Percentiles rank a stretch among this genome's conserved stretches.
Conservation (phyloP, 2,113 vertebrate genomes). For the Orcinus orca region DNA sequence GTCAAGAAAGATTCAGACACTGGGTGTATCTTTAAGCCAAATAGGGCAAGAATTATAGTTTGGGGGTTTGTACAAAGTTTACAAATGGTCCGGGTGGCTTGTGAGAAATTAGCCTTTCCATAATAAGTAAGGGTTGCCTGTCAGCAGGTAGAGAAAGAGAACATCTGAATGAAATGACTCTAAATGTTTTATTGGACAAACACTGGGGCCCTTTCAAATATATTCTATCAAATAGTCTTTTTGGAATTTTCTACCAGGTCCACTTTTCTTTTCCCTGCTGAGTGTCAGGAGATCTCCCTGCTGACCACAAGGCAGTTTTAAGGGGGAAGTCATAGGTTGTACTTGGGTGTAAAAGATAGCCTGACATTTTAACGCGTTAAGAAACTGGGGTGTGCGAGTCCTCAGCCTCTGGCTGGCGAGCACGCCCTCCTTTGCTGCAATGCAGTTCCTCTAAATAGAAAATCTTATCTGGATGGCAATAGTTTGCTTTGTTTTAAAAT, state of each 20-base stretch:
- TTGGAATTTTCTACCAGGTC: not conserved
- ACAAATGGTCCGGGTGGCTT: not conserved
- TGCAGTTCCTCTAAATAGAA: slow-evolving; percentile 59
- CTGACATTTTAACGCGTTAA: not conserved
- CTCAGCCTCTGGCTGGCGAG: not conserved
- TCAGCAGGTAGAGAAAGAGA: not conserved
- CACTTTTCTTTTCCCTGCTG: not conserved
- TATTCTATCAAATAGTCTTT: not conserved
- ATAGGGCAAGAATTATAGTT: not conserved
- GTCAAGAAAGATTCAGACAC: slow-evolving; percentile 9
- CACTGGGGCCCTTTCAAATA: not conserved
- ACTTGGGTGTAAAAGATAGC: not conserved
- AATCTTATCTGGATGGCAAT: not conserved
- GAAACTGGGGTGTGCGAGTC: slow-evolving; percentile 5
- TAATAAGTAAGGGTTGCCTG: not conserved
- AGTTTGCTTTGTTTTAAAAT: slow-evolving; percentile 45
- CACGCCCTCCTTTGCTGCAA: slow-evolving; percentile 61
- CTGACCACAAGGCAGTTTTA: not conserved
- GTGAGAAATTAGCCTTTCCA: slow-evolving; percentile 21
- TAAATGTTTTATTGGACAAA: not conserved
- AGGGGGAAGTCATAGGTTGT: not conserved
- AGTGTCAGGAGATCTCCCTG: not conserved
- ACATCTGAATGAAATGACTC: not conserved
- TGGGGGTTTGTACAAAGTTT: not conserved
- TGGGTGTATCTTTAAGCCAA: not conserved